Evolutionary conservation across 2,888 invertebrate genomes (phyloP).

Genomic region (Slavum lentiscoides): DNA sequence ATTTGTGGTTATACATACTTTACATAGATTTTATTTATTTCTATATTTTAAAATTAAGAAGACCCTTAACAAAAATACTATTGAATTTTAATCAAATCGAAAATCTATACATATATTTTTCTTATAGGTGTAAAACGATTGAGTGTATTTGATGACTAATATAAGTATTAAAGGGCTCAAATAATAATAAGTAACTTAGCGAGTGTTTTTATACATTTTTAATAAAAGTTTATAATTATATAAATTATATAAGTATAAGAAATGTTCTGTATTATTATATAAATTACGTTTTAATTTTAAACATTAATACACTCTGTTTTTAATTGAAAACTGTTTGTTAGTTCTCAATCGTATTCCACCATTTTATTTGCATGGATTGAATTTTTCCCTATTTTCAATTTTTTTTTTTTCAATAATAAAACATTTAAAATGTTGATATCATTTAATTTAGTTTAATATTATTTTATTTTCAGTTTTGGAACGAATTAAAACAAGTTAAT

Average conservation of each 20-base stretch:
- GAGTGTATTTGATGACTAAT: conserved; percentile 13
- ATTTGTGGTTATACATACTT: no score
- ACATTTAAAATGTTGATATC: background rate
- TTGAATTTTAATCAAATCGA: conserved; percentile 4
- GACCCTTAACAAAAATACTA: conserved; percentile 30
- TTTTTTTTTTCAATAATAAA: background rate
- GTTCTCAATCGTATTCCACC: conserved; percentile 29
- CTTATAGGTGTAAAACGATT: conserved; percentile 25
- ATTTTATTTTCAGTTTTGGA: conserved; percentile 68
- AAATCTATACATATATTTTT: background rate
- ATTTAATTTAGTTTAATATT: background rate
- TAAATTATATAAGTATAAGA: background rate
- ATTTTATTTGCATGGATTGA: conserved; percentile 47
- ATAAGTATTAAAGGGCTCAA: background rate
- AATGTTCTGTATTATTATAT: background rate
- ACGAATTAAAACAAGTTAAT: conserved; percentile 68
- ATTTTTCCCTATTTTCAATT: conserved; percentile 16
- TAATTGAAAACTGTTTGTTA: background rate
- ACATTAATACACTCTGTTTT: background rate
- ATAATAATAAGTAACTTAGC: background rate
- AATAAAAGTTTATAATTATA: background rate
- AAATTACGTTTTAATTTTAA: background rate
- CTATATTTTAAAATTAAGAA: conserved; percentile 12
- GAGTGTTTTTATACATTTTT: background rate
- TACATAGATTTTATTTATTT: no score